Conservation (phyloP, 2,888 invertebrate species). For the Sabellastarte sp. region DNA sequence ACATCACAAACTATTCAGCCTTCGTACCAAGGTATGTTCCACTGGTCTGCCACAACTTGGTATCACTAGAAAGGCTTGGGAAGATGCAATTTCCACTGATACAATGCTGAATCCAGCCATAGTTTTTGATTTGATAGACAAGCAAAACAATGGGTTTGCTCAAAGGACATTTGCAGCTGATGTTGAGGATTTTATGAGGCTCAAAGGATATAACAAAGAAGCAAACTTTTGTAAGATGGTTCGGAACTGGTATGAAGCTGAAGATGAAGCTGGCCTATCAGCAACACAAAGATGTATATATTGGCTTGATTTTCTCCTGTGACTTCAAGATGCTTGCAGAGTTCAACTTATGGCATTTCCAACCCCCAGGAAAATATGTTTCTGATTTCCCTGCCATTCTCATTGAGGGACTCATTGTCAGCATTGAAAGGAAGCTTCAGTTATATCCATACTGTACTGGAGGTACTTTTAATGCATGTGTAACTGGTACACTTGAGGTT, state of each 20-base stretch:
- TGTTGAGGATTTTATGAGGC: not conserved
- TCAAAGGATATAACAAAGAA: not conserved
- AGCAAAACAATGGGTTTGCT: not conserved
- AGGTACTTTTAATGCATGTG: too few species aligned
- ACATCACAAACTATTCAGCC: not conserved
- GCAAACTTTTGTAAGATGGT: not conserved
- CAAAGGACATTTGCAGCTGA: not conserved
- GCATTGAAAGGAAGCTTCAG: not conserved
- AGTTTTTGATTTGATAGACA: not conserved
- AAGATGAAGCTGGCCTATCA: not conserved
- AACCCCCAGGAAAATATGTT: not conserved
- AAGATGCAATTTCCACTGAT: not conserved
- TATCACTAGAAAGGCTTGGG: not conserved
- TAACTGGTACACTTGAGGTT: too few species aligned
- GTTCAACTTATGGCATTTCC: not conserved
- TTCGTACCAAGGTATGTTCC: not conserved
- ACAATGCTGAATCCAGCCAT: not conserved
- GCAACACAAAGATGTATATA: too few species aligned
- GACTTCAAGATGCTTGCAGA: too few species aligned
- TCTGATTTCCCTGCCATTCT: not conserved
- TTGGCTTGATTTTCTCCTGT: too few species aligned
- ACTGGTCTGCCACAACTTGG: not conserved
- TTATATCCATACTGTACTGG: too few species aligned
- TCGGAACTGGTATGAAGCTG: not conserved
- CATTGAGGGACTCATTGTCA: not conserved